phyloP scores from a whole-genome alignment of 1,140 invertebrate species.

The Augochlora pura region DNA sequence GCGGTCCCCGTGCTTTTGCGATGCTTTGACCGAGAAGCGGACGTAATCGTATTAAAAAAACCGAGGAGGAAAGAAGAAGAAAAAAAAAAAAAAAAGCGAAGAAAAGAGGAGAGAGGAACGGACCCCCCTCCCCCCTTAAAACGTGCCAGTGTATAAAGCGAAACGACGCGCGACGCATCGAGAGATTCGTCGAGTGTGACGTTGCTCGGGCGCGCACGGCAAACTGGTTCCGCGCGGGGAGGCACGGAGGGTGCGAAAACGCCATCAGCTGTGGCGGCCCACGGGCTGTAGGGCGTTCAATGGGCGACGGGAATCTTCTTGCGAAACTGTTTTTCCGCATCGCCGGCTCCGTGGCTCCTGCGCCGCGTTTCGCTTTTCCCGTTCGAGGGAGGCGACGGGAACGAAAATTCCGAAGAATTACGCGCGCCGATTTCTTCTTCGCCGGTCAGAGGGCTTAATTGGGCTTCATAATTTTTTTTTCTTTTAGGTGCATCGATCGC shows the following conservation, averaged over 20 bases:
- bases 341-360: neutral
- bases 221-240: neutral
- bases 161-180: neutral
- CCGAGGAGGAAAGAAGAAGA: neutral
- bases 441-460: too few relatives aligned
- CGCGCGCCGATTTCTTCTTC: too few relatives aligned
- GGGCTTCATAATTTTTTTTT: too few relatives aligned
- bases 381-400: too few relatives aligned
- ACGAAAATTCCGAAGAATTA: too few relatives aligned
- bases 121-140: constrained; percentile 4
- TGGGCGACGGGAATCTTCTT: neutral
- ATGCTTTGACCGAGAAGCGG: neutral
- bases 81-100: neutral
- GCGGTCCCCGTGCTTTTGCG: neutral
- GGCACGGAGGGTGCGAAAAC: neutral
- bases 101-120: neutral
- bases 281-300: neutral
- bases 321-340: constrained; percentile 1
- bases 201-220: neutral
- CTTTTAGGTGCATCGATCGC: too few relatives aligned
- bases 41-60: constrained; percentile 13
- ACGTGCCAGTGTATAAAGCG: neutral
- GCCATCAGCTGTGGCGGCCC: too few relatives aligned
- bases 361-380: too few relatives aligned
- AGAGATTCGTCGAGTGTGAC: neutral